Percentiles rank a stretch among this genome's conserved stretches.
These are phyloP conservation scores for Plagodis dolabraria DNA, from an alignment of 2,888 invertebrate species.

Conservation along the genomic window DNA sequence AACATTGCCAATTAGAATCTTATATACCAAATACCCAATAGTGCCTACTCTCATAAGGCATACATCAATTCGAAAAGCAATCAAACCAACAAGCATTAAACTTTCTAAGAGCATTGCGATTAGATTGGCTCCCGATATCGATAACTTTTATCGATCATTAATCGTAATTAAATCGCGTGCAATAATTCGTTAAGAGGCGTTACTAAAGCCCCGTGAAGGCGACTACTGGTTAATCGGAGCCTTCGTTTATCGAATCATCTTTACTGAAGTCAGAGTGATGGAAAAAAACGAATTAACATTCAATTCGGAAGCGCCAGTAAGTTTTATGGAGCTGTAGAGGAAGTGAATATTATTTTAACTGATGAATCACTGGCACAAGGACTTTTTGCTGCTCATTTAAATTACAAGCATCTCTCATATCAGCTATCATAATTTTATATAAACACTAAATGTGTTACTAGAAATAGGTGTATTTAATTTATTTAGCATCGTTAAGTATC, in stretches of 20 bases:
- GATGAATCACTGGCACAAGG: slow-evolving; percentile 30
- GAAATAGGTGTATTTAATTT: no score
- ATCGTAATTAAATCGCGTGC: slow-evolving; percentile 74
- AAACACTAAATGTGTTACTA: no score
- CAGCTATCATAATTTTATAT: no score
- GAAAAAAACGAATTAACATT: slow-evolving; percentile 40
- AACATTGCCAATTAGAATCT: slow-evolving; percentile 17
- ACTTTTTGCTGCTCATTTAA: slow-evolving; percentile 23
- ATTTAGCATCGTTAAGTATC: no score
- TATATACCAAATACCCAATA: slow-evolving; percentile 4
- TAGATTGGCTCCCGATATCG: slow-evolving; percentile 61
- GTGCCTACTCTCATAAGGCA: slow-evolving; percentile 9
- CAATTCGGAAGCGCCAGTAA: slow-evolving; percentile 43
- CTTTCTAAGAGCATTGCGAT: slow-evolving; percentile 49
- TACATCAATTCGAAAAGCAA: slow-evolving; percentile 30
- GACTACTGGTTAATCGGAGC: slow-evolving; percentile 40
- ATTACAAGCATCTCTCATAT: slow-evolving; percentile 8
- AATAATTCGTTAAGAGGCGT: slow-evolving; percentile 72
- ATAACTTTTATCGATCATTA: slow-evolving; percentile 58
- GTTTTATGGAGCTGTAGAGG: slow-evolving; percentile 40
- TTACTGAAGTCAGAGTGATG: slow-evolving; percentile 28
- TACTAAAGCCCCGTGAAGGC: slow-evolving; percentile 60
- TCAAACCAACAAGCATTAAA: slow-evolving; percentile 36
- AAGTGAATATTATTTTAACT: slow-evolving; percentile 35
- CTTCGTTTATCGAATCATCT: slow-evolving; percentile 37